Base-by-base conservation (phyloP, 2,113 vertebrate genomes). In the Corythaeola cristata region DNA sequence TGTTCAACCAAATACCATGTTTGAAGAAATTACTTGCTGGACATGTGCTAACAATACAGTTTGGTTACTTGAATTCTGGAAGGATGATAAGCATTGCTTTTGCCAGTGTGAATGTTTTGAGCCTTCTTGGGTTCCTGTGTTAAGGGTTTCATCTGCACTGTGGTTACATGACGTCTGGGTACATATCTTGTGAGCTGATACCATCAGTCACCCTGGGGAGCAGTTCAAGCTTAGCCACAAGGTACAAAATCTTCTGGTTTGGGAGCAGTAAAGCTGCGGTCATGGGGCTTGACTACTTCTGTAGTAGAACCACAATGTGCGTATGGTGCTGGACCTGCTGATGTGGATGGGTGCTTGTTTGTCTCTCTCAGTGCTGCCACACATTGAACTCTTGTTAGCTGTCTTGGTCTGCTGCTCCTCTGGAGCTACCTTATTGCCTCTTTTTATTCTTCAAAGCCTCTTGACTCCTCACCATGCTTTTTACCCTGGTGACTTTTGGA, bases 151-250 rank as follows among this genome's bases (percentile, higher is more conserved):
- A 12, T 37, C n/a, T 44, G 62, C 8, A 0, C 4, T 4, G 47
- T 19, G 10, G 9, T 5, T 50, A 13, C n/a, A 4, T 10, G 47
- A 20, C 8, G 30, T 18, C 55, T 6, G 20, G 50, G 63, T 24
- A 22, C 24, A 1, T 24, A 35, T 1, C 19, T 5, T 23, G 24
- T 10, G 41, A 18, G 45, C 9, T 69, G 73, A 11, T 77, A 79
- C 49, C 67, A 23, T 23, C 50, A 6, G 60, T 41, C 63, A 27
- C 30, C 26, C 75, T 6, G 23, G 35, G 72, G 16, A 64, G 3
- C 0, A 0, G 0, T 17, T 9, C 45, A 69, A 45, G 6, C 73
- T 93, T n/a, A 58, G 50, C 35, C 37, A 2, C 6, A 1, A 3
- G n/a, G 50, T 3, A 3, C 41, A 62, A 49, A 11, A 35, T 52